Conservation (phyloP, 2,888 invertebrate genomes). For the Phyllotreta striolata region DNA sequence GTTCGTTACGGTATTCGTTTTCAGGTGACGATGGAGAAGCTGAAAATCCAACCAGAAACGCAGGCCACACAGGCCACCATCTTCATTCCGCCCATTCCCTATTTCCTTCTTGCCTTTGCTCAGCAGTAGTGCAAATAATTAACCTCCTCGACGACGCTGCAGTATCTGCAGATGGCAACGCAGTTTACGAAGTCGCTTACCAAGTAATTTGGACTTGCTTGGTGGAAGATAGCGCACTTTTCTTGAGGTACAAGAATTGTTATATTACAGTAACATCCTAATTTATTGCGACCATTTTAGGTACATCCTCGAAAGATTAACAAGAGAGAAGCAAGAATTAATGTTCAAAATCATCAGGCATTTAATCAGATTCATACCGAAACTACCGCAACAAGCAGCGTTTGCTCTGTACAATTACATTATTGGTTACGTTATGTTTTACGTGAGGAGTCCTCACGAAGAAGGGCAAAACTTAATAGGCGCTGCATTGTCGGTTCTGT, state of each 20-base stretch:
- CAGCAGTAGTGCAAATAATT: constrained; percentile 94
- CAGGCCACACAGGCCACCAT: constrained; percentile 80
- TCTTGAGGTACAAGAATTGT: constrained; percentile 69
- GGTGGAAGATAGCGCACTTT: constrained; percentile 87
- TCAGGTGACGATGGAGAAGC: constrained; percentile 64
- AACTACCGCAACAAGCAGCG: constrained; percentile 95
- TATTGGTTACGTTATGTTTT: constrained; percentile 99
- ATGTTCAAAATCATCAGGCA: constrained; percentile 94
- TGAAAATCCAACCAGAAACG: constrained; percentile 72
- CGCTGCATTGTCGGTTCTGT: constrained; percentile 91
- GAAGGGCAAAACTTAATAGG: constrained; percentile 94
- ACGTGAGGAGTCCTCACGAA: constrained; percentile 95
- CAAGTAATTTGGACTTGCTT: constrained; percentile 98
- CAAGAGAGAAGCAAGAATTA: constrained; percentile 90
- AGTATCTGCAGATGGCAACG: constrained; percentile 90
- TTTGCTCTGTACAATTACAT: constrained; percentile 98
- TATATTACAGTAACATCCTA: background rate
- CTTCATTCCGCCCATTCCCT: constrained; percentile 92
- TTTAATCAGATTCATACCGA: constrained; percentile 90
- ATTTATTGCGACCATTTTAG: constrained; percentile 18
- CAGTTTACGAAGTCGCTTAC: constrained; percentile 97
- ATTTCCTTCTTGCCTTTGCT: constrained; percentile 96
- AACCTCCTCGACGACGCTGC: constrained; percentile 95
- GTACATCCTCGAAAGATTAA: constrained; percentile 94
- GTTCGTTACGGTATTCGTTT: background rate